Evolutionary conservation across 92 coral and sea anemone species (phyloP).

Genomic region (Porites divaricata): DNA sequence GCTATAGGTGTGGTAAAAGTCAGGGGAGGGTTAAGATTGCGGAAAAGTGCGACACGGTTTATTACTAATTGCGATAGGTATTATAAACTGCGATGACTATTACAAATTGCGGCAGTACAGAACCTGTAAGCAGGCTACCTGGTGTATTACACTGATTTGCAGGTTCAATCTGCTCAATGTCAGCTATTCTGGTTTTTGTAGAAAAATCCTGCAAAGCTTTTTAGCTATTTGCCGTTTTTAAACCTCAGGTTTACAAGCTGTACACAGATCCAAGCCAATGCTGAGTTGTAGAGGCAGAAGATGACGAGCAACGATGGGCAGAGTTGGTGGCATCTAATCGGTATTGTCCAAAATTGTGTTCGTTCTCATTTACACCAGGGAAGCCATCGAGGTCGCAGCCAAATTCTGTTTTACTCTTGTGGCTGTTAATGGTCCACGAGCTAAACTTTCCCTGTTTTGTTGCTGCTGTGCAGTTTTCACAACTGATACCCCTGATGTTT

Average conservation of each 20-base stretch:
- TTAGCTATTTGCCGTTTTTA: no score
- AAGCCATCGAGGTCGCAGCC: constrained; percentile 18
- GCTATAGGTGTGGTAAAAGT: no score
- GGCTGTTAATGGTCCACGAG: not conserved
- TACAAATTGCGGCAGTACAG: no score
- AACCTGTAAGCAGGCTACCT: no score
- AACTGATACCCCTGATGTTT: constrained; percentile 17
- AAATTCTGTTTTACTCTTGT: not conserved
- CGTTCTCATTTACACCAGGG: not conserved
- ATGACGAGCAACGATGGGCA: constrained; percentile 8
- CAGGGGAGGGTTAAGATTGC: no score
- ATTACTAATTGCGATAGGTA: no score
- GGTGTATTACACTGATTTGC: no score
- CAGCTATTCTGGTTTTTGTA: no score
- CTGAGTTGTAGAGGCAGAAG: constrained; percentile 11
- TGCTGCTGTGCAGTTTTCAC: constrained; percentile 20
- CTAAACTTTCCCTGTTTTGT: not conserved
- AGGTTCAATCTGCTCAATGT: no score
- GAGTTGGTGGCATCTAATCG: not conserved
- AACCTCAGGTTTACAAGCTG: not conserved
- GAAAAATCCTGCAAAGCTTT: no score
- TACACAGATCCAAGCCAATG: constrained; percentile 8
- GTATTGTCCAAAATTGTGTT: not conserved
- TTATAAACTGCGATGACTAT: no score
- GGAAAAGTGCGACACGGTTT: no score